A percentile compares a stretch with the other conserved stretches of the same genome.
Conservation (phyloP, 2,888 invertebrate species). For the Harpagoxenus sublaevis region DNA sequence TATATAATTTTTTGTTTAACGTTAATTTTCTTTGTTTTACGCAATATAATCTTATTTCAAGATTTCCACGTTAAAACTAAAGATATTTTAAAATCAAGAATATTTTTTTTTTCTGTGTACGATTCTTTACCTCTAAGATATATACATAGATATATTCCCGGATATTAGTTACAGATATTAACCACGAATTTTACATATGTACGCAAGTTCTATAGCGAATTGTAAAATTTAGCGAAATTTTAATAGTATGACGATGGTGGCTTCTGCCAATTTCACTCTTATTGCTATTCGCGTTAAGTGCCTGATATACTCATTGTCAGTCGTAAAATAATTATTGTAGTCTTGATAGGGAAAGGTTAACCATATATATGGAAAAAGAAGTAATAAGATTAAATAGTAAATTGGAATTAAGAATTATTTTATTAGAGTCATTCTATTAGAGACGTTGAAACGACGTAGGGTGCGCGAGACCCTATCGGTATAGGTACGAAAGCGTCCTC, state of each 20-base stretch:
- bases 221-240: background rate
- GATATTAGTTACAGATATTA: background rate
- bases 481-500: background rate
- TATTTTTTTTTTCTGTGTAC: too few species aligned
- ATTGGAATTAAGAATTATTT: background rate
- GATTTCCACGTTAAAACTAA: too few species aligned
- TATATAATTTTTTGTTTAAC: too few species aligned
- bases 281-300: background rate
- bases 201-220: background rate
- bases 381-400: background rate
- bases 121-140: too few species aligned
- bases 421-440: conserved; percentile 7
- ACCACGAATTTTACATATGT: background rate
- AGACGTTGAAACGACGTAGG: background rate
- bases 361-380: background rate
- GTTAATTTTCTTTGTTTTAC: too few species aligned
- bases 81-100: too few species aligned
- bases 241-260: background rate
- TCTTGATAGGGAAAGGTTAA: background rate
- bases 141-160: background rate
- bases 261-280: background rate
- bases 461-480: background rate
- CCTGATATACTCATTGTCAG: background rate
- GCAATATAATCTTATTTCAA: too few species aligned
- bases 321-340: background rate